Conservation (phyloP, 2,113 vertebrate genomes). For the Mustela lutreola region DNA sequence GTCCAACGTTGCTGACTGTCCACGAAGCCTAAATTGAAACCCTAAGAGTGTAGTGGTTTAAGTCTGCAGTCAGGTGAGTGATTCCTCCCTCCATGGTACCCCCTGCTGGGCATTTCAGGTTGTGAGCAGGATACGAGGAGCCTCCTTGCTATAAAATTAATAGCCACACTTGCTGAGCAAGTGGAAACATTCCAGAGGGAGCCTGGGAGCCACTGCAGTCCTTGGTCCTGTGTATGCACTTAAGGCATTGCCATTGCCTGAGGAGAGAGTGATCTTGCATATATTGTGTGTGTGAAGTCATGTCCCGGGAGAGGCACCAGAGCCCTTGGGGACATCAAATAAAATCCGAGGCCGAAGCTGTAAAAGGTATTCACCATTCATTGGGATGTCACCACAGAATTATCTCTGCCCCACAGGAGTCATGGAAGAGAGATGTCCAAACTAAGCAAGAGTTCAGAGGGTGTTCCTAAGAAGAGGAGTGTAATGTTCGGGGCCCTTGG, state of each 20-base stretch:
- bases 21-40: slow-evolving; percentile 10
- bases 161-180: not conserved
- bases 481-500: not conserved
- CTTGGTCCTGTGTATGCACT: not conserved
- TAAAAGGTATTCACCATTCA: slow-evolving; percentile 9
- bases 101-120: not conserved
- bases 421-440: not conserved
- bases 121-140: not conserved
- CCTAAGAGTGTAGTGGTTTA: not conserved
- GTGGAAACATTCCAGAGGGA: not conserved
- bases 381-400: not conserved
- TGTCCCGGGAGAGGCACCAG: not conserved
- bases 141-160: not conserved
- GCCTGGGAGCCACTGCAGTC: not conserved
- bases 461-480: not conserved
- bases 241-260: not conserved
- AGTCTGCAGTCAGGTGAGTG: not conserved
- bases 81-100: not conserved
- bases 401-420: not conserved
- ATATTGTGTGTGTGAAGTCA: not conserved
- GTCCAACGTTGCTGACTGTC: not conserved
- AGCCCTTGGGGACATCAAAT: not conserved
- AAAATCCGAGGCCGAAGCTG: not conserved
- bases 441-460: not conserved
- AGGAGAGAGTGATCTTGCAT: not conserved